These are phyloP conservation scores for Eremobia ochroleuca DNA, from an alignment of 2,888 invertebrate genomes.

Conservation along the genomic window DNA sequence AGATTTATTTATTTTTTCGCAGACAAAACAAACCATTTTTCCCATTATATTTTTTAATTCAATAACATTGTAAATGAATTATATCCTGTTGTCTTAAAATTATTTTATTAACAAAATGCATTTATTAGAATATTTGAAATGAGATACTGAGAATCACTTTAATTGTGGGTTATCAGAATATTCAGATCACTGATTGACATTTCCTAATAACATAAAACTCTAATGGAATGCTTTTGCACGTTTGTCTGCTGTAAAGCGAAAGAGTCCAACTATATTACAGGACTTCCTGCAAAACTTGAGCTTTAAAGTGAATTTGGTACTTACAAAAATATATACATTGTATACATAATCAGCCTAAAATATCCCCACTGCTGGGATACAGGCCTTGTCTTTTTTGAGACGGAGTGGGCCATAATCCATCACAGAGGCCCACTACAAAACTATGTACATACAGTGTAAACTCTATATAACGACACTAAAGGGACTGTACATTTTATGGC, in stretches of 20 bases:
- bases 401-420: no score
- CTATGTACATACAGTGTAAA: no score
- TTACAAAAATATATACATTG: no score
- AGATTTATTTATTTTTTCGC: background rate
- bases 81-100: background rate
- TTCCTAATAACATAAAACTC: background rate
- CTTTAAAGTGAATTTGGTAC: no score
- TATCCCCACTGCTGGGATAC: no score
- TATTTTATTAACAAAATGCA: background rate
- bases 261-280: background rate
- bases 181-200: background rate
- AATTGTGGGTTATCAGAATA: slow-evolving; percentile 19
- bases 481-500: no score
- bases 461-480: no score
- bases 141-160: background rate
- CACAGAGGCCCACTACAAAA: no score
- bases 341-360: no score
- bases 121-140: background rate
- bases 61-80: background rate
- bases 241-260: slow-evolving; percentile 21
- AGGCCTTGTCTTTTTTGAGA: no score
- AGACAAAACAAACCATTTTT: background rate
- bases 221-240: background rate
- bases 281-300: background rate
- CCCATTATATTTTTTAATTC: background rate